A percentile compares a stretch with the other conserved stretches of the same genome.
Evolutionary conservation across 2,113 vertebrate genomes (phyloP).

Genomic region (Hipposideros armiger): DNA sequence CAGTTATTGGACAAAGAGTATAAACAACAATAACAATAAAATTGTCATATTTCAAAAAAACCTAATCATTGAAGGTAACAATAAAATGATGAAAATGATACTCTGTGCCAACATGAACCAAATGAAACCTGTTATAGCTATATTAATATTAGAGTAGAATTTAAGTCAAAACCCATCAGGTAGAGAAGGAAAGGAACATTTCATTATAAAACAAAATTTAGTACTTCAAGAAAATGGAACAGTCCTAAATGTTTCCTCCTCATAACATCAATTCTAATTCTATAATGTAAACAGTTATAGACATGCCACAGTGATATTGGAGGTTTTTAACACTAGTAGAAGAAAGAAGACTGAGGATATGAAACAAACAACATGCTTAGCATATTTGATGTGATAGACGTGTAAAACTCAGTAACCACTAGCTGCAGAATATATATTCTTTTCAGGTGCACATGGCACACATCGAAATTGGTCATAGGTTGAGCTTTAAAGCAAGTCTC

Average conservation of each 20-base stretch:
- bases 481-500: neutral
- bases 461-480: neutral
- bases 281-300: neutral
- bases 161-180: neutral
- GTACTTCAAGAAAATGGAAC: neutral
- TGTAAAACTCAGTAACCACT: neutral
- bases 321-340: neutral
- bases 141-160: neutral
- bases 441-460: neutral
- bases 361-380: neutral
- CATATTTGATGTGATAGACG: neutral
- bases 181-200: neutral
- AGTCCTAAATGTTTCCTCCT: neutral
- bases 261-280: neutral
- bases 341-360: neutral
- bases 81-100: neutral
- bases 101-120: neutral
- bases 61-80: neutral
- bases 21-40: neutral
- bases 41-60: neutral
- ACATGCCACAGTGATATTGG: neutral
- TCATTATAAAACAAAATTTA: neutral
- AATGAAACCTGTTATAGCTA: neutral
- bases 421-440: neutral
- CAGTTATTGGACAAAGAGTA: neutral